These are phyloP conservation scores for human (Homo sapiens) DNA, from an alignment of 2,113 vertebrate species.

Conservation along the genomic window GRCh38 chr12:131472501-131473000, in stretches of 20 bases:
- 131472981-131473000: neutral
- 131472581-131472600: neutral
- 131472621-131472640: neutral
- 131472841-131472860: neutral
- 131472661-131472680: too few species aligned
- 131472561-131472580: neutral
- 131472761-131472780: too few species aligned
- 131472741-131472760: too few species aligned
- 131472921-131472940: neutral
- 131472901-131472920: neutral
- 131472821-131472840: too few species aligned
- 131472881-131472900: neutral
- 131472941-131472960: neutral
- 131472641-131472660: too few species aligned
- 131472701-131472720: too few species aligned
- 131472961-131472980: neutral
- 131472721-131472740: too few species aligned
- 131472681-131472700: too few species aligned
- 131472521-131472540: neutral
- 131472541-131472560: neutral
- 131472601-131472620: neutral
- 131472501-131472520: neutral
- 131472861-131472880: neutral
- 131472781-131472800: too few species aligned
- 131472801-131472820: too few species aligned